Evolutionary conservation across 2,797 vertebrate species (phyloP).

Genomic region (Falco concolor): DNA sequence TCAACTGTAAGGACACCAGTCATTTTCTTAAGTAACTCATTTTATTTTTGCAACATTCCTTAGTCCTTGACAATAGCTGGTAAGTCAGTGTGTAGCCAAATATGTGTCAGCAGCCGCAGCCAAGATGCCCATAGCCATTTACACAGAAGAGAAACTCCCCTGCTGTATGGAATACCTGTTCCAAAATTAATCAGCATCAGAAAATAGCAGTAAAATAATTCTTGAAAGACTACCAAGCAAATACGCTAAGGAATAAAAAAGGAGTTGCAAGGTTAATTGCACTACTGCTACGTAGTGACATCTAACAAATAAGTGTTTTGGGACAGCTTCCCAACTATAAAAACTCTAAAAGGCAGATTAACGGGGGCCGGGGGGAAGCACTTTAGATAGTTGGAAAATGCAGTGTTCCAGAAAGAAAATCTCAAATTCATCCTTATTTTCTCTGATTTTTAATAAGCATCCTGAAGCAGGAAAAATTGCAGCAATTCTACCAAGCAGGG

Average conservation of each 20-base stretch:
- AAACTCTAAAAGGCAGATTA: neutral
- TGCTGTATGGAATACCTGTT: neutral
- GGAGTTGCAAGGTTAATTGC: neutral
- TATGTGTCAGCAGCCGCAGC: slow-evolving; percentile 13
- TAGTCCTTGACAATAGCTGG: neutral
- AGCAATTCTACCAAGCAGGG: neutral
- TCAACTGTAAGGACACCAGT: neutral
- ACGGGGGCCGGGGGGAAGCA: rapidly evolving
- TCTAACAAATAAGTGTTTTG: neutral
- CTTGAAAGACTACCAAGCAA: slow-evolving; percentile 1
- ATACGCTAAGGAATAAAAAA: neutral
- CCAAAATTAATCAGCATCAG: slow-evolving; percentile 25
- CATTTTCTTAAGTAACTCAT: slow-evolving; percentile 16
- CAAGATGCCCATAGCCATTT: slow-evolving; percentile 7
- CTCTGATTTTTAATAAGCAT: neutral
- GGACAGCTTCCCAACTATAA: neutral
- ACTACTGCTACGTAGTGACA: neutral
- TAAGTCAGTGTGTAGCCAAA: neutral
- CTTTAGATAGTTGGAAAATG: neutral
- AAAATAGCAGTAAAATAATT: slow-evolving; percentile 13
- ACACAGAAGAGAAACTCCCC: neutral
- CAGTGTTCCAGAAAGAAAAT: neutral
- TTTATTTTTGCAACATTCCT: neutral
- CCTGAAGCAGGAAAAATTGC: neutral
- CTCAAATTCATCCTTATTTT: neutral